These are phyloP conservation scores for Pocillopora verrucosa DNA, from an alignment of 64 coral and sea anemone genomes.

Conservation along the genomic window DNA sequence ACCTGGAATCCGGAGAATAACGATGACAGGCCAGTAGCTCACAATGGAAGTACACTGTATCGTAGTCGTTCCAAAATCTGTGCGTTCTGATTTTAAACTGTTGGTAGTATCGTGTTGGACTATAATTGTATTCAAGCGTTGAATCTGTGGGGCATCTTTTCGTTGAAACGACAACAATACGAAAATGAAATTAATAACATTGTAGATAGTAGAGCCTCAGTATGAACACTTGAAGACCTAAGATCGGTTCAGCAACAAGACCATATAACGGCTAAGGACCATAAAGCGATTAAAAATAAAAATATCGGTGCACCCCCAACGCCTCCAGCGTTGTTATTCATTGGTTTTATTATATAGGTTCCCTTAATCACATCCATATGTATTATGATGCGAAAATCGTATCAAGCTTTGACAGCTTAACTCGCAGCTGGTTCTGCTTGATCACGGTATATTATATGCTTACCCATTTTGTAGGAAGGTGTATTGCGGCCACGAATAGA, in stretches of 20 bases:
- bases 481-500: slow-evolving; percentile 29
- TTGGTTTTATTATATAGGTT: no score
- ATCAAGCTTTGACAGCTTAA: background rate
- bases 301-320: no score
- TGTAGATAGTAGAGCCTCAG: no score
- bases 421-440: background rate
- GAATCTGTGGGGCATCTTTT: slow-evolving; percentile 9
- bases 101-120: background rate
- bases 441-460: background rate
- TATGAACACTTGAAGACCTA: no score
- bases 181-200: no score
- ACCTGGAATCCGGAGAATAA: background rate
- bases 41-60: slow-evolving; percentile 2
- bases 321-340: no score
- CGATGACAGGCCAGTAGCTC: slow-evolving; percentile 17
- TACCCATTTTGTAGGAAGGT: slow-evolving; percentile 27
- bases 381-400: no score
- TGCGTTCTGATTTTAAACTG: background rate
- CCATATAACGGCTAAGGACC: no score
- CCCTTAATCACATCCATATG: no score
- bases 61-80: background rate
- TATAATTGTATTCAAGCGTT: slow-evolving; percentile 5
- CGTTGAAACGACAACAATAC: background rate
- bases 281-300: no score
- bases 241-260: no score